Evolutionary conservation across 1,140 invertebrate species (phyloP).

Genomic region (Drosophila suzukii): DNA sequence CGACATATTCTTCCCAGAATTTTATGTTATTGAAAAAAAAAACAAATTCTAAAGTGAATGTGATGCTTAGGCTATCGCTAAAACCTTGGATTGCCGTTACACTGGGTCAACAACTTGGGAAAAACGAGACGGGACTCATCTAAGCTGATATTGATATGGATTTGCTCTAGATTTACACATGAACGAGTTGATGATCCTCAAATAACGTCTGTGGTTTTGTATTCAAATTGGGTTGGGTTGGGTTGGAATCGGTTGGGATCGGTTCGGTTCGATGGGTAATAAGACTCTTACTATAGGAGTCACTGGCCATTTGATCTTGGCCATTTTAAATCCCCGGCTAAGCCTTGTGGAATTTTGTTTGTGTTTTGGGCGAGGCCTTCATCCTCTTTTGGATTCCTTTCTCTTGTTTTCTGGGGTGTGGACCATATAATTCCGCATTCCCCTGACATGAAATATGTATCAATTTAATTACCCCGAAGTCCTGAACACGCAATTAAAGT

Average conservation of each 20-base stretch:
- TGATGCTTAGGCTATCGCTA: conserved; percentile 20
- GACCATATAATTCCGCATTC: conserved; percentile 51
- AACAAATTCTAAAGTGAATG: conserved; percentile 22
- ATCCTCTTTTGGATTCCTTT: conserved; percentile 1
- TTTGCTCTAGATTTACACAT: conserved; percentile 70
- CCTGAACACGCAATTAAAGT: conserved; percentile 76
- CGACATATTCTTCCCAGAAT: conserved; percentile 49
- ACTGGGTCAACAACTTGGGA: conserved; percentile 63
- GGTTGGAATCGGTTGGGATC: neutral
- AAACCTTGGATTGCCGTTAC: conserved; percentile 55
- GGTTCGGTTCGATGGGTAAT: conserved; percentile 14
- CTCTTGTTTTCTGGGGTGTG: conserved; percentile 38
- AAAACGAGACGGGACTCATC: conserved; percentile 22
- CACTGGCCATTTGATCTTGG: conserved; percentile 29
- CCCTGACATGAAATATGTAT: conserved; percentile 54
- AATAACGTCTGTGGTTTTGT: conserved; percentile 61
- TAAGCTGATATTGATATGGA: conserved; percentile 64
- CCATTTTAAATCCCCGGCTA: conserved; percentile 4
- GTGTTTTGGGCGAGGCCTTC: conserved; percentile 31
- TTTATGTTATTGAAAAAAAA: conserved; percentile 7
- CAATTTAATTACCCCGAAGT: conserved; percentile 71
- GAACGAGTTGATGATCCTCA: conserved; percentile 52
- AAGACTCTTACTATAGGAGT: conserved; percentile 7
- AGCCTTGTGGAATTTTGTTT: conserved; percentile 51
- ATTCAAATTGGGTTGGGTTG: conserved; percentile 12